phyloP scores from a whole-genome alignment of 2,113 vertebrate species.

The Epinephelus fuscoguttatus region DNA sequence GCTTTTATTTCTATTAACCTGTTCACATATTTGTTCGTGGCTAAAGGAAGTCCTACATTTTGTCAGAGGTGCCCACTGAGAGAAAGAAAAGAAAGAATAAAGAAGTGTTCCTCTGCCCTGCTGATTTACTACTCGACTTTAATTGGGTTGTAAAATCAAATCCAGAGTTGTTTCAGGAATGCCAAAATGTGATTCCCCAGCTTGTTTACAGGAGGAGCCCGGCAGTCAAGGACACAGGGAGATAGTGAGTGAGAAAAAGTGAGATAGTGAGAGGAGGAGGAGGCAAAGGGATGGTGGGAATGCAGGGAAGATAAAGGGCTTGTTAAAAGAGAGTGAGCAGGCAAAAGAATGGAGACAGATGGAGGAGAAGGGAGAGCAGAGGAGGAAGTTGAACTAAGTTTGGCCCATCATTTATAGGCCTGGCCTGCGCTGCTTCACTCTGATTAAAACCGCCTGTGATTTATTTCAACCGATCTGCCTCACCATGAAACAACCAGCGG shows the following conservation, averaged over 20 bases:
- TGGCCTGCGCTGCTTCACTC: slow-evolving; percentile 51
- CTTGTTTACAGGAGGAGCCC: slow-evolving; percentile 81
- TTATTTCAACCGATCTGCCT: slow-evolving; percentile 56
- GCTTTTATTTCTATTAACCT: slow-evolving; percentile 61
- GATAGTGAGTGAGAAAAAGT: slow-evolving; percentile 53
- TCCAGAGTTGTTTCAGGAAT: slow-evolving; percentile 84
- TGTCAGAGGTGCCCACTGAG: slow-evolving; percentile 57
- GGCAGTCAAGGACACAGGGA: slow-evolving; percentile 81
- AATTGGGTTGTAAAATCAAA: slow-evolving; percentile 88
- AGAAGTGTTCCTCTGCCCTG: slow-evolving; percentile 29
- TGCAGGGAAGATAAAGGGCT: slow-evolving; percentile 65
- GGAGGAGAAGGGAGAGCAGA: slow-evolving; percentile 31
- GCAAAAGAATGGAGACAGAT: slow-evolving; percentile 67
- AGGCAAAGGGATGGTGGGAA: slow-evolving; percentile 59
- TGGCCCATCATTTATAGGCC: slow-evolving; percentile 59
- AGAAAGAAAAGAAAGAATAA: slow-evolving; percentile 31
- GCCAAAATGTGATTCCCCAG: slow-evolving; percentile 79
- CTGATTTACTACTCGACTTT: slow-evolving; percentile 84
- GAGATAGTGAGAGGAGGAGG: slow-evolving; percentile 60
- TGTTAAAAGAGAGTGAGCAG: slow-evolving; percentile 63
- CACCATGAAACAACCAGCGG: slow-evolving; percentile 23
- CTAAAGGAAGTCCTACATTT: slow-evolving; percentile 66
- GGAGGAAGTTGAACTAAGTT: slow-evolving; percentile 61
- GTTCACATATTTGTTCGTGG: slow-evolving; percentile 69
- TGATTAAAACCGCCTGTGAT: slow-evolving; percentile 77